Evolutionary conservation across 1,140 invertebrate genomes (phyloP).

Genomic region (Orchestia grillus): DNA sequence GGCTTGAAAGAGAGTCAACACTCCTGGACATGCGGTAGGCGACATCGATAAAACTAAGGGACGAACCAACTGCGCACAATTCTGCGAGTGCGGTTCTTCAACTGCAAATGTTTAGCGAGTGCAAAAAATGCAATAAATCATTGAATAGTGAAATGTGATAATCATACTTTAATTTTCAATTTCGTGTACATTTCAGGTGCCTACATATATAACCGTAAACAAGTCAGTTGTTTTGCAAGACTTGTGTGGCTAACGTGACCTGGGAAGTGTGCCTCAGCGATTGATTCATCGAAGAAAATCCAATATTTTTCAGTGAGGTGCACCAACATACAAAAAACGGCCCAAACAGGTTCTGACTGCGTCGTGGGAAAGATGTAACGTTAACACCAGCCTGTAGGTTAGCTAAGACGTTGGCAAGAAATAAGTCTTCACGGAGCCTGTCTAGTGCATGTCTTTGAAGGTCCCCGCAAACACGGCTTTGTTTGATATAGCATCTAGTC

Average conservation of each 20-base stretch:
- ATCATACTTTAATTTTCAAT: neutral
- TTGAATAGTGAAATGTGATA: neutral
- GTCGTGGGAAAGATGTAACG: constrained; percentile 8
- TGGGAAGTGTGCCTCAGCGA: neutral
- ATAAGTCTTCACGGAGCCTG: constrained; percentile 13
- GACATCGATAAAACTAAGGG: neutral
- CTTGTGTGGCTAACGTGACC: neutral
- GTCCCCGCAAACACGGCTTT: neutral
- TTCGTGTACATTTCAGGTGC: neutral
- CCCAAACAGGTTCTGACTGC: constrained; percentile 31
- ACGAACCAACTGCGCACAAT: neutral
- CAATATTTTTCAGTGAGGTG: neutral
- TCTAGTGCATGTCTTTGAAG: constrained; percentile 1
- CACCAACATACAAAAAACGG: neutral
- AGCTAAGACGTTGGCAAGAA: neutral
- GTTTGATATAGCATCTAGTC: constrained; percentile 12
- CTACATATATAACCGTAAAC: neutral
- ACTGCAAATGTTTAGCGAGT: neutral
- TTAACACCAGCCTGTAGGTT: neutral
- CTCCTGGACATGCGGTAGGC: neutral
- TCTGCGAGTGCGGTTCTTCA: neutral
- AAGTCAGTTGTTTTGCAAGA: neutral
- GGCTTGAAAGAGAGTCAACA: constrained; percentile 28
- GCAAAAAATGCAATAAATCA: neutral
- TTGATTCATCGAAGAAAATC: neutral